phyloP scores from a whole-genome alignment of 2,797 vertebrate genomes.

The Pteronotus mesoamericanus region DNA sequence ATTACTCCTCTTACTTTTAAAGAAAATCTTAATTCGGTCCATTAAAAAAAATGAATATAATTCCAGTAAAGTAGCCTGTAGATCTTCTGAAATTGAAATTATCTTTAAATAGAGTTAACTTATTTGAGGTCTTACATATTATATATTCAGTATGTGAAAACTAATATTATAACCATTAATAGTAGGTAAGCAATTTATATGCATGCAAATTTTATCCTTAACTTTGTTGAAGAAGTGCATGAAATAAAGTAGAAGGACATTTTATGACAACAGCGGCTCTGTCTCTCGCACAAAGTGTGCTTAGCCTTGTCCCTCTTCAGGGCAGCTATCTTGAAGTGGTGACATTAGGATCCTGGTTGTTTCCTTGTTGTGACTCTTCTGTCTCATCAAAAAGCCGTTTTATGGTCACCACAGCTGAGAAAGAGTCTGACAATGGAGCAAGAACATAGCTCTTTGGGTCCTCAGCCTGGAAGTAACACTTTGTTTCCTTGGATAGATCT shows the following conservation, averaged over 20 bases:
- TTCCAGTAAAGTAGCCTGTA: neutral
- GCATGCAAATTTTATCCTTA: neutral
- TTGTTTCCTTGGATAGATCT: neutral
- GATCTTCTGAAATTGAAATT: neutral
- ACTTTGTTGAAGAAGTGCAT: neutral
- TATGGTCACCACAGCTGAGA: accelerated
- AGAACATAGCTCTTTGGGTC: neutral
- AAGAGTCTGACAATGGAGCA: neutral
- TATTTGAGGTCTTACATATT: neutral
- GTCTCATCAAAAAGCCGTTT: neutral
- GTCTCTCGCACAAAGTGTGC: no score
- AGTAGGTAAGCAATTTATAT: neutral
- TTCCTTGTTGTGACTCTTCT: neutral
- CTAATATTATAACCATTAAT: neutral
- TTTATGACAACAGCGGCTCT: neutral
- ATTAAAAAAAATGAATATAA: constrained; percentile 17
- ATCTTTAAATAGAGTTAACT: neutral
- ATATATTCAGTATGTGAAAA: neutral
- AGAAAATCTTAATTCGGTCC: neutral
- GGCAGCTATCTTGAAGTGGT: neutral
- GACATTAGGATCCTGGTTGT: neutral
- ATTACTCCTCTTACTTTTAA: neutral
- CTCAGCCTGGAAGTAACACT: neutral
- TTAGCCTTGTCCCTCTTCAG: neutral
- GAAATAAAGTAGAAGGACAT: neutral